Evolutionary conservation across 1,140 invertebrate genomes (phyloP).

Genomic region (Penaeus japonicus): DNA sequence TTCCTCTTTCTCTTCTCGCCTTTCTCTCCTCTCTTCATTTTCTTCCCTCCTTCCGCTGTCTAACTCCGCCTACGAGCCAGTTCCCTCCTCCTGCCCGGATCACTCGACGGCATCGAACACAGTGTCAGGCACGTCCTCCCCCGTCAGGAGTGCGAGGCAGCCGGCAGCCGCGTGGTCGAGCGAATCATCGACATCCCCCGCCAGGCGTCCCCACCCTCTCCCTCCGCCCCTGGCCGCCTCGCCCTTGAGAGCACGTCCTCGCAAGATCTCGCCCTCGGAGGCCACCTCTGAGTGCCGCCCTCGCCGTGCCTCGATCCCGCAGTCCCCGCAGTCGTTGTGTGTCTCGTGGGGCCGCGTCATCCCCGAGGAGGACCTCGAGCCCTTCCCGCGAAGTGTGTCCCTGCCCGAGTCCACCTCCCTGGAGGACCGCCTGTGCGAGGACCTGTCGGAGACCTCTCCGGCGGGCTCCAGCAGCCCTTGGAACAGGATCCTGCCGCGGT

Average conservation of each 20-base stretch:
- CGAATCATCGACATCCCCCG: not conserved
- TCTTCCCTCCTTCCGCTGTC: conserved; percentile 14
- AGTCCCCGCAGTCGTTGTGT: conserved; percentile 16
- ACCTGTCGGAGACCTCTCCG: not conserved
- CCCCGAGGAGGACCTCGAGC: not conserved
- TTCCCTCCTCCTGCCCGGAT: not conserved
- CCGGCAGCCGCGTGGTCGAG: conserved; percentile 11
- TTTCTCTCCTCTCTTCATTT: conserved; percentile 33
- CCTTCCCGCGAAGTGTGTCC: conserved; percentile 31
- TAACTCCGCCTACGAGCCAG: conserved; percentile 23
- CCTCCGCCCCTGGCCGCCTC: not conserved
- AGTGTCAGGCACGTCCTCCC: not conserved
- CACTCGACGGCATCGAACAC: not conserved
- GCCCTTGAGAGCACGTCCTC: not conserved
- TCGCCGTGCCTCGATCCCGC: conserved; percentile 41
- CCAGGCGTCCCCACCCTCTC: too few species aligned
- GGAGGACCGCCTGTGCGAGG: conserved; percentile 8
- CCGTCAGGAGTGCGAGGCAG: not conserved
- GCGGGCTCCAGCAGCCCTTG: not conserved
- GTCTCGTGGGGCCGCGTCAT: not conserved
- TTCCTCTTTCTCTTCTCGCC: conserved; percentile 29
- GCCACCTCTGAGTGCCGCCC: conserved; percentile 16
- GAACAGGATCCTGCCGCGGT: conserved; percentile 8
- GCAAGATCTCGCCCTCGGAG: not conserved
- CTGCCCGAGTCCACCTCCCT: conserved; percentile 18